Conservation (phyloP, 2,797 vertebrate genomes). For the Paedocypris micromegethes region DNA sequence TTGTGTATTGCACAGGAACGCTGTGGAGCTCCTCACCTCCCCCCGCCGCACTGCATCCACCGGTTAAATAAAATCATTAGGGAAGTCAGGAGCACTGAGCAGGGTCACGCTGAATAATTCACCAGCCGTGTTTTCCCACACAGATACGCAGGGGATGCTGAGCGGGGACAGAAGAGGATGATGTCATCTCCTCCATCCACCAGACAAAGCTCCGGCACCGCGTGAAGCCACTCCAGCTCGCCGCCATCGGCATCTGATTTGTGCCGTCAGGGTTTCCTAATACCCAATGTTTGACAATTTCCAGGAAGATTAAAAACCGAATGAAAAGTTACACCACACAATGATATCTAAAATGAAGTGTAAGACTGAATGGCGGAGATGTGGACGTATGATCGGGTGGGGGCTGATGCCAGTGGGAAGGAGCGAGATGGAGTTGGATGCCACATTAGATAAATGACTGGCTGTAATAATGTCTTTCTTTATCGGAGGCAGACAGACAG, state of each 20-base stretch:
- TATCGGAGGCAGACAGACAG: conserved; percentile 64
- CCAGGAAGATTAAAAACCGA: conserved; percentile 44
- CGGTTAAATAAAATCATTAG: conserved; percentile 43
- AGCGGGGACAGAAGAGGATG: conserved; percentile 15
- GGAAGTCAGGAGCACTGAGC: conserved; percentile 26
- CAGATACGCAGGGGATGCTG: conserved; percentile 35
- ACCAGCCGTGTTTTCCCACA: conserved; percentile 40
- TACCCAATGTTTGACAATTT: conserved; percentile 26
- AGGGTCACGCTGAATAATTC: conserved; percentile 44
- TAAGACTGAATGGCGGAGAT: conserved; percentile 26
- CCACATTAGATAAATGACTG: conserved; percentile 67
- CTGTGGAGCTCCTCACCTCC: background rate
- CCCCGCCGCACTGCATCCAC: conserved; percentile 12
- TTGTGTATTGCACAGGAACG: conserved; percentile 17
- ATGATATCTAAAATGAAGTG: conserved; percentile 72
- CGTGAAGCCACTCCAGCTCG: background rate
- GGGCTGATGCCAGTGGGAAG: conserved; percentile 51
- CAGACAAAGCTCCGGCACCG: background rate
- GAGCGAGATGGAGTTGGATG: conserved; percentile 56
- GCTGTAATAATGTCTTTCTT: conserved; percentile 65
- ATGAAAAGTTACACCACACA: conserved; percentile 57
- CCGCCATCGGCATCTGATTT: conserved; percentile 25
- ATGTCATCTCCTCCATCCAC: conserved; percentile 34
- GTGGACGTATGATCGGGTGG: conserved; percentile 12
- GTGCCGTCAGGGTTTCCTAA: conserved; percentile 9